Evolutionary conservation across 2,113 vertebrate genomes (phyloP).

Genomic region (Balaeniceps rex): DNA sequence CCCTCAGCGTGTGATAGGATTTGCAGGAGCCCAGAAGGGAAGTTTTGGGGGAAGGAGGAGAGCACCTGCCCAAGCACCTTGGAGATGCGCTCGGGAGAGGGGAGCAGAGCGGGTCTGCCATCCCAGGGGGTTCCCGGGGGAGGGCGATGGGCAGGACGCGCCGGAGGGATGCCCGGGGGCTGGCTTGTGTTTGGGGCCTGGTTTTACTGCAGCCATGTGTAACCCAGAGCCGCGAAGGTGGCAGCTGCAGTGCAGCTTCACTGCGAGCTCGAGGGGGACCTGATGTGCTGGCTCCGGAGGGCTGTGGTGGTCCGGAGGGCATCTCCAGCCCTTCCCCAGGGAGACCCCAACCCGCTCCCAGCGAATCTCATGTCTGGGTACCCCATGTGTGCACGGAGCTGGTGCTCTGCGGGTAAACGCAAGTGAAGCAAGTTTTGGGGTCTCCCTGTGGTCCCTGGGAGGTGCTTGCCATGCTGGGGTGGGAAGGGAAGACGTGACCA

Average conservation of each 20-base stretch:
- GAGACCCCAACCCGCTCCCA: background rate
- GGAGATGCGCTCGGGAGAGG: background rate
- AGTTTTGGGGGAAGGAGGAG: background rate
- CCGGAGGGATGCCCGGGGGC: background rate
- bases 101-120: background rate
- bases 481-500: rapidly evolving
- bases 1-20: background rate
- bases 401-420: background rate
- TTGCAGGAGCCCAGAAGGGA: background rate
- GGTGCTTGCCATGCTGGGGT: background rate
- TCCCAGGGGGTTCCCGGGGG: rapidly evolving
- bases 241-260: background rate
- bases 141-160: rapidly evolving
- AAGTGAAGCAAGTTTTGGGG: background rate
- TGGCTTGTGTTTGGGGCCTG: background rate
- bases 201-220: background rate
- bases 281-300: background rate
- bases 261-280: rapidly evolving
- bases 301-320: background rate
- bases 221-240: background rate
- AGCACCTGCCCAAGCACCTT: background rate
- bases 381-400: rapidly evolving
- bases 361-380: rapidly evolving
- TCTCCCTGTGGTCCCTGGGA: background rate
- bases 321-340: background rate